These are phyloP conservation scores for Cataglyphis livida DNA, from an alignment of 2,888 invertebrate species.

Conservation along the genomic window DNA sequence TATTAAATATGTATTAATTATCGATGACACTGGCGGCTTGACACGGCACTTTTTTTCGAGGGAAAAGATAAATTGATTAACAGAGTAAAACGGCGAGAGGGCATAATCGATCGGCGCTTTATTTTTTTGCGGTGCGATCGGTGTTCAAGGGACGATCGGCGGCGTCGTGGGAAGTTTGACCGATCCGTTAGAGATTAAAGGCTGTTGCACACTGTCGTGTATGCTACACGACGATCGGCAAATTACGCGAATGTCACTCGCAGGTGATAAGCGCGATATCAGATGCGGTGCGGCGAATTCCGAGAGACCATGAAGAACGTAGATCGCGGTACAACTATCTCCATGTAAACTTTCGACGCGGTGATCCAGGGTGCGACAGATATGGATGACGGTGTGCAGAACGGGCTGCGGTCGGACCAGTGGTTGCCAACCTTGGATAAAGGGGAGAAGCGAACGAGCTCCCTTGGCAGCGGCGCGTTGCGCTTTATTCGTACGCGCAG, in stretches of 20 bases:
- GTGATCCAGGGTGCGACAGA: slow-evolving; percentile 62
- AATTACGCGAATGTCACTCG: slow-evolving; percentile 53
- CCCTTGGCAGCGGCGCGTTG: slow-evolving; percentile 81
- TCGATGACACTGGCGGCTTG: not conserved
- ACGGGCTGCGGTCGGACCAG: slow-evolving; percentile 77
- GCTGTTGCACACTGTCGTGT: slow-evolving; percentile 70
- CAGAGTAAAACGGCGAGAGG: slow-evolving; percentile 25
- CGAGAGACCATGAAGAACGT: slow-evolving; percentile 36
- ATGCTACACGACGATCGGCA: slow-evolving; percentile 39
- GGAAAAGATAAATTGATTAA: slow-evolving; percentile 9
- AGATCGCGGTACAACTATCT: slow-evolving; percentile 52
- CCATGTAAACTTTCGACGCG: slow-evolving; percentile 44
- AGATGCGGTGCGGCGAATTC: slow-evolving; percentile 57
- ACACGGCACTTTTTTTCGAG: slow-evolving; percentile 18
- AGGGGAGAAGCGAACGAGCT: slow-evolving; percentile 76
- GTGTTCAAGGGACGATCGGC: slow-evolving; percentile 59
- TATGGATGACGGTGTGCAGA: slow-evolving; percentile 80
- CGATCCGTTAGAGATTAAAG: slow-evolving; percentile 80
- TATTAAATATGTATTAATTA: slow-evolving; percentile 19
- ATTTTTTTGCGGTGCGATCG: slow-evolving; percentile 55
- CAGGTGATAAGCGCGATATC: slow-evolving; percentile 34
- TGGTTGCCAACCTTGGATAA: slow-evolving; percentile 79
- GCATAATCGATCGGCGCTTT: slow-evolving; percentile 57
- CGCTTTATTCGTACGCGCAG: slow-evolving; percentile 83
- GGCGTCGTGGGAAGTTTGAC: slow-evolving; percentile 69